Evolutionary conservation across 2,113 vertebrate genomes (phyloP), one percentile per base, ranked within the genome.

Genomic region (Uria aalge): DNA sequence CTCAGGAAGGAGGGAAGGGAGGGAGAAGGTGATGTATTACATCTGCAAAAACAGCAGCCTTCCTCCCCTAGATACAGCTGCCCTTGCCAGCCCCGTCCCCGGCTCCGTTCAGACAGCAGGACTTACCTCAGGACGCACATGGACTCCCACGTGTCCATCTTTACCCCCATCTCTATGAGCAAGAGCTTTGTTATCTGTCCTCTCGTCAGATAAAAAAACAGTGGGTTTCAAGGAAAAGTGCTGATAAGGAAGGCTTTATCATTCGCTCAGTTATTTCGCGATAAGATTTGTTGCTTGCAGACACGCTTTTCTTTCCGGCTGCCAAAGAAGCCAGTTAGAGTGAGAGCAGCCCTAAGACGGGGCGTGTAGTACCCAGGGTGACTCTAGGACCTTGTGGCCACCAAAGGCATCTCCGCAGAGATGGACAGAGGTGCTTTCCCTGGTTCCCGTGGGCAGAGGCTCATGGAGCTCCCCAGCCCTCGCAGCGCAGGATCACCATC

Each of bases 311-410:
- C 40, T 68, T 30, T 55, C n/a, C 0, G 6, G 34, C 26, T 74
- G 73, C 38, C 41, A 86, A n/a, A 83, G 52, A 45, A 93, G 18
- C 20, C 59, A 40, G 16, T 38, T 29, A 38, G 72, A 47, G 29
- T 11, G 34, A 15, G 14, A 86, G 30, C 48, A 77, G 56, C 19
- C 38, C 21, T 59, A 8, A 29, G 18, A 40, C 19, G 38, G 27
- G 29, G 16, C 1, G 0, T 1, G 1, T 1, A 0, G 29, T 47
- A 13, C 14, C 6, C 12, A 1, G 17, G 2, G 30, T 52, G 36
- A 27, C 30, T 77, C 57, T 41, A 60, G 53, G 66, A 60, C 40
- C 38, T 68, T 5, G 3, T 10, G 15, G 27, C 6, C 48, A 36
- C 14, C 23, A 56, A 64, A 82, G 20, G 17, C 48, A n/a, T 30